phyloP scores from a whole-genome alignment of 2,797 vertebrate species.

The Falco berigora region DNA sequence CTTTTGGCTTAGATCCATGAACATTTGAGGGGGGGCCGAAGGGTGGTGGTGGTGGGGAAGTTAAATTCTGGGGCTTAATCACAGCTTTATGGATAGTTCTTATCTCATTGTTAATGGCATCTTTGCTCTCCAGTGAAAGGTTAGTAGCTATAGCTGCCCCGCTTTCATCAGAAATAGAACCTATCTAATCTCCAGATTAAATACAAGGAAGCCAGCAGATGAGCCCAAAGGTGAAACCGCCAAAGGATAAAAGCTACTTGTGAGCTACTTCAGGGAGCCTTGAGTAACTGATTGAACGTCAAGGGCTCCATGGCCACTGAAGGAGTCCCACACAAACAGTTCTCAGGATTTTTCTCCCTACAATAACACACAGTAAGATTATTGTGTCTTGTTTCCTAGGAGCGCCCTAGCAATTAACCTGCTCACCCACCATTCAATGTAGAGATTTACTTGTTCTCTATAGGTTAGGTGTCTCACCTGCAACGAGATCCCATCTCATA shows the following conservation, averaged over 20 bases:
- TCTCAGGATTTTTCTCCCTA: background rate
- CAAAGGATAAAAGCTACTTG: background rate
- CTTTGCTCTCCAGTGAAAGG: conserved; percentile 33
- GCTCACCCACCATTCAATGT: background rate
- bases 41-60: background rate
- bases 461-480: background rate
- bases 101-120: conserved; percentile 29
- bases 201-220: background rate
- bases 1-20: background rate
- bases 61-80: conserved; percentile 18
- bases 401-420: background rate
- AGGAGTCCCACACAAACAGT: background rate
- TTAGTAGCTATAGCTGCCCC: background rate
- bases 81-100: conserved; percentile 6
- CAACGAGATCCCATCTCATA: background rate
- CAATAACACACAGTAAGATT: background rate
- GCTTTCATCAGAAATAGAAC: background rate
- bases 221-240: conserved; percentile 49
- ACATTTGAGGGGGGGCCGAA: background rate
- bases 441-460: background rate
- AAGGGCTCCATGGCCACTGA: background rate
- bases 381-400: background rate
- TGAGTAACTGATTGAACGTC: background rate
- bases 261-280: background rate
- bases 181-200: conserved; percentile 32